Percentiles rank a stretch among this genome's conserved stretches.
Evolutionary conservation across 1,140 invertebrate species (phyloP).

Genomic region (Neotoxoptera formosana): DNA sequence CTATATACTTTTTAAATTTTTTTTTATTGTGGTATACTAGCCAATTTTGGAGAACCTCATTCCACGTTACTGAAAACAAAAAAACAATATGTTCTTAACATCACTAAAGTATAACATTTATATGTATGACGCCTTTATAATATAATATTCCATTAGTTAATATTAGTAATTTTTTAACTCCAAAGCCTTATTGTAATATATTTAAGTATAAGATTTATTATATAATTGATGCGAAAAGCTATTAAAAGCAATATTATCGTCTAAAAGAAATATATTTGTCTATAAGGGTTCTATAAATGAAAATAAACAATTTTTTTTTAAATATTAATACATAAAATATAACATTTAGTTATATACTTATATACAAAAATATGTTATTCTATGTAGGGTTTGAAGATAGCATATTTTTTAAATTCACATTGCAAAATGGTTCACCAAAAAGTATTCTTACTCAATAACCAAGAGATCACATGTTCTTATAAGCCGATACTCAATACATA

Average conservation of each 20-base stretch:
- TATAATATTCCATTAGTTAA: background rate
- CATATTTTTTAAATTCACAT: background rate
- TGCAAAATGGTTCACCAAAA: background rate
- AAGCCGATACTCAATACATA: background rate
- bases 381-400: background rate
- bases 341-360: no score
- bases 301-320: background rate
- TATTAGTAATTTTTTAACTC: background rate
- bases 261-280: background rate
- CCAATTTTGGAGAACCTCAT: constrained; percentile 55
- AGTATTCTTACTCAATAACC: constrained; percentile 39
- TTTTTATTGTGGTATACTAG: constrained; percentile 31
- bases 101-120: constrained; percentile 22
- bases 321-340: background rate
- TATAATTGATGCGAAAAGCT: background rate
- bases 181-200: constrained; percentile 4
- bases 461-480: background rate
- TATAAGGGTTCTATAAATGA: background rate
- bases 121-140: background rate
- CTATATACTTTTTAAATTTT: constrained; percentile 2
- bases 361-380: background rate
- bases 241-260: background rate
- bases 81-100: constrained; percentile 50
- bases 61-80: constrained; percentile 57
- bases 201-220: background rate